These are phyloP conservation scores for Psittacus erithacus DNA, from an alignment of 2,113 vertebrate species.

Conservation along the genomic window DNA sequence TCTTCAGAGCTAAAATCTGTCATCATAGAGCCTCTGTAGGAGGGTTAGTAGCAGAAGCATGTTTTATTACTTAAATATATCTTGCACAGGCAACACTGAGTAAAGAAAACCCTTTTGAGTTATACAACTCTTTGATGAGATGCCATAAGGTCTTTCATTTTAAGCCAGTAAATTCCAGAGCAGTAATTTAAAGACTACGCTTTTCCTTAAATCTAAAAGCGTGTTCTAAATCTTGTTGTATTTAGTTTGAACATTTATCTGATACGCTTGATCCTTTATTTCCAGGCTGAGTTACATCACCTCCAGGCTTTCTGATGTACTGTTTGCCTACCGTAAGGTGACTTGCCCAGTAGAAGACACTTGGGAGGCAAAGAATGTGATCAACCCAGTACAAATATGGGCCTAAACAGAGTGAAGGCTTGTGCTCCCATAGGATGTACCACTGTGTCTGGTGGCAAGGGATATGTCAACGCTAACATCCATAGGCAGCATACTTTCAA, in stretches of 20 bases:
- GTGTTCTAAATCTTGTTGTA: constrained; percentile 26
- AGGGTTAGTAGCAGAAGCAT: neutral
- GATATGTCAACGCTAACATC: accelerated
- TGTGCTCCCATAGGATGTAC: neutral
- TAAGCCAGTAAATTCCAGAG: constrained; percentile 50
- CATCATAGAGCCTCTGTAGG: neutral
- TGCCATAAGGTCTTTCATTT: constrained; percentile 53
- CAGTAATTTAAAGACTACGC: constrained; percentile 52
- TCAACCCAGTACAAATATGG: neutral
- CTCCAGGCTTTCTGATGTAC: neutral
- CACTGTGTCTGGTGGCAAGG: neutral
- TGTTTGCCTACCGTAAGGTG: neutral
- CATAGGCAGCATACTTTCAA: accelerated
- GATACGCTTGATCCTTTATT: constrained; percentile 2
- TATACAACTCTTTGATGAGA: constrained; percentile 28
- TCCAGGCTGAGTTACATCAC: neutral
- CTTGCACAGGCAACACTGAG: constrained; percentile 37
- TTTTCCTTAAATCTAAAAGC: constrained; percentile 52
- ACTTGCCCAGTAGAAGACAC: neutral
- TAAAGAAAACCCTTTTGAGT: constrained; percentile 57
- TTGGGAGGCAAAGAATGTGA: neutral
- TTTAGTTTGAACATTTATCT: constrained; percentile 13
- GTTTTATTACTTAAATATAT: constrained; percentile 64
- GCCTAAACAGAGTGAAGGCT: neutral
- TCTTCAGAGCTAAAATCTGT: constrained; percentile 14